phyloP scores from a whole-genome alignment of 2,113 vertebrate genomes.

The Meriones unguiculatus region DNA sequence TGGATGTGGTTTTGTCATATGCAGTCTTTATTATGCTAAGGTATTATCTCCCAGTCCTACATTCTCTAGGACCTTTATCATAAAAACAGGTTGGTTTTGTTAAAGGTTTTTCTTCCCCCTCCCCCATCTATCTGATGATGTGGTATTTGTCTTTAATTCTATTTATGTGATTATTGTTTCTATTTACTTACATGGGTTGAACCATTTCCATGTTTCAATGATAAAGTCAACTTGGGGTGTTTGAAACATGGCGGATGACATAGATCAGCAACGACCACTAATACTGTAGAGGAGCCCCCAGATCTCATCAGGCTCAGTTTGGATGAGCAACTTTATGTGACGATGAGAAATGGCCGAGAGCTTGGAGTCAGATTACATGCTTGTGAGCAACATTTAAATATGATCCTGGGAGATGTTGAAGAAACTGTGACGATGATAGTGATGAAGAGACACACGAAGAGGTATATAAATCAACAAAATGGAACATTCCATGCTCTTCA shows the following conservation, averaged over 20 bases:
- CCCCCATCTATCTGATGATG: not conserved
- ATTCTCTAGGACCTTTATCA: too few relatives aligned
- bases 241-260: not conserved
- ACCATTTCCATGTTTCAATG: not conserved
- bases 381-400: slow-evolving; percentile 98
- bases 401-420: slow-evolving; percentile 98
- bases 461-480: slow-evolving; percentile 97
- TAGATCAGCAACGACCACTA: not conserved
- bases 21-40: too few relatives aligned
- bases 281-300: not conserved
- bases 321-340: not conserved
- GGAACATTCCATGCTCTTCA: slow-evolving; percentile 98
- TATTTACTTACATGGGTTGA: not conserved
- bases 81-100: not conserved
- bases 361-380: slow-evolving; percentile 87
- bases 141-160: not conserved
- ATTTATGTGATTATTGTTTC: not conserved
- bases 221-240: not conserved
- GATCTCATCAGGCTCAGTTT: not conserved
- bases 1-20: too few relatives aligned
- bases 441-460: slow-evolving; percentile 99
- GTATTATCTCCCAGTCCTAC: too few relatives aligned
- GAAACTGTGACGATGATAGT: slow-evolving; percentile 98
- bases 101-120: not conserved
- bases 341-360: not conserved